Evolutionary conservation across 2,113 vertebrate genomes (phyloP), one percentile per base, ranked within the genome.

Genomic region (Bujurquina vittata): DNA sequence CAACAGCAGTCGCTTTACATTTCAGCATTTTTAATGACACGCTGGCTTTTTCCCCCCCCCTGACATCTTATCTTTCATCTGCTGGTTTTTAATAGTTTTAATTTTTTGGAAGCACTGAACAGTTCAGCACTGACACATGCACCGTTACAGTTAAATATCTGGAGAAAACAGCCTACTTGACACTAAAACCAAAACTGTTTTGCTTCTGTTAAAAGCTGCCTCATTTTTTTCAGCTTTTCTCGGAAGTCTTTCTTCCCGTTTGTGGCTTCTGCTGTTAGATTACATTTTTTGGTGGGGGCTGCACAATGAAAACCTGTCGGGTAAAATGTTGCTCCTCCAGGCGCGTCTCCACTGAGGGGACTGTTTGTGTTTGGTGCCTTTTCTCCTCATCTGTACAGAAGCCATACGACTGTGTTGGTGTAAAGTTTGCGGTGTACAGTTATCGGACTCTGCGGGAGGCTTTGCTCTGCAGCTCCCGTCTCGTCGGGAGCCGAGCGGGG

Each of bases 331-430:
- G 67, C 46, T 72, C 46, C 46, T 72, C 6, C 1, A 2, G 67
- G 67, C 0, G 67, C 26, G 26, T 54, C 67, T 67, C 63, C 2
- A n/a, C 63, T 14, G 46, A 0, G 23, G 23, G 67, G 40, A 1
- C 17, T 15, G 73, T 69, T 29, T 54, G 81, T 31, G 82, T 63
- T 78, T 2, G 91, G 87, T 93, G 92, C 91, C 92, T 93, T 92
- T 87, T 75, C 83, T 35, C 74, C 57, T 90, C 85, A 79, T 77
- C 85, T 90, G 89, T 85, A 87, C 81, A 90, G 72, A 92, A 90
- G 90, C 90, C 89, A 87, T 88, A 85, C 1, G 12, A 22, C 14
- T 4, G 60, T 14, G 63, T 77, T 0, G 22, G 40, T 56, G 83
- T 72, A 3, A 46, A 1, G 54, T 40, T 31, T 0, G 59, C 31